Evolutionary conservation across 1,140 invertebrate species (phyloP), one percentile per base, ranked within the genome.

Genomic region (Drosophila auraria): DNA sequence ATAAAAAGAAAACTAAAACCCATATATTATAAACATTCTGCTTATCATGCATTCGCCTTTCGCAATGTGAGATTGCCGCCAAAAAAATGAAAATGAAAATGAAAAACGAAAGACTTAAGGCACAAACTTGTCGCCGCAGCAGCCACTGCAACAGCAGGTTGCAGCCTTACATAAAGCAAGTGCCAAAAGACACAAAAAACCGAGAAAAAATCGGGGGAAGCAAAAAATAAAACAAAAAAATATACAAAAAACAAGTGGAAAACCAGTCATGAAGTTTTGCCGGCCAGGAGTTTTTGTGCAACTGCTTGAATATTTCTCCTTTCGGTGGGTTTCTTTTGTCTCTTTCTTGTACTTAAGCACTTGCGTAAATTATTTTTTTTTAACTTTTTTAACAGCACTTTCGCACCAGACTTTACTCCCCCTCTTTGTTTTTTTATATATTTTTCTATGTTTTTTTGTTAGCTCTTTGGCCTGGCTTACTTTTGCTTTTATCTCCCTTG

Each of bases 121-220:
- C 82, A 79, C 70, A 82, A 86, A 82, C 83, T 86, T 82, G 83
- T 82, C 79, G 80, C 70, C 30, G 65, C 49, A 36, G 36, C 44
- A 12, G 60, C 47, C 17, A 30, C 54, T 2, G 50, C 62, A 50
- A 38, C 50, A 36, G 57, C 75, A 61, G 69, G 65, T 76, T 64
- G 54, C 80, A 74, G 62, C 82, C 82, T 87, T 87, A 86, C 83
- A 86, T 86, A 87, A 86, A 87, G 65, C 70, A 73, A 73, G 70
- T 73, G 70, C 65, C 66, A 71, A 23, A 33, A 61, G 38, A 70
- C 42, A 40, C 57, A 44, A 62, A 71, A 69, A 51, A 40, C 73
- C 69, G 58, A 83, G 56, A 61, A 56, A 51, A 49, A 47, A 64
- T 59, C 33, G 53, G 20, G 38, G 20, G 15, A n/a, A 33, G 68